Evolutionary conservation across 2,888 invertebrate species (phyloP).

Genomic region (Sussaba pulchella): DNA sequence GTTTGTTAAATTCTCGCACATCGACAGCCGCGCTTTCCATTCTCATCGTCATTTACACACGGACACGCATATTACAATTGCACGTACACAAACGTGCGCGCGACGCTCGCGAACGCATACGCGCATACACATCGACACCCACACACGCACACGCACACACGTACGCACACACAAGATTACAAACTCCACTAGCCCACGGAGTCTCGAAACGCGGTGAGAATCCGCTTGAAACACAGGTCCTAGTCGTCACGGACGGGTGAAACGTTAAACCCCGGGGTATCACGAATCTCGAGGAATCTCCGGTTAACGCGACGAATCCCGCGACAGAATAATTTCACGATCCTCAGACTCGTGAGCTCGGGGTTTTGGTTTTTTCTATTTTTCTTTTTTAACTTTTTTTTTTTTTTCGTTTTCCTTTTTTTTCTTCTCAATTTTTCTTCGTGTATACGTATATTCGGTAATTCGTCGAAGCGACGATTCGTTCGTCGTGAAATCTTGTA

Average conservation of each 20-base stretch:
- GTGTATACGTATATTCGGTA: conserved; percentile 78
- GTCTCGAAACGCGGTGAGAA: conserved; percentile 58
- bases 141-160: conserved; percentile 47
- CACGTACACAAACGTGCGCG: conserved; percentile 54
- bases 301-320: conserved; percentile 15
- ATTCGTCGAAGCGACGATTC: conserved; percentile 58
- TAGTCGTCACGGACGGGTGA: conserved; percentile 69
- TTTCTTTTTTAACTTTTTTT: conserved; percentile 25
- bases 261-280: conserved; percentile 41
- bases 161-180: conserved; percentile 41
- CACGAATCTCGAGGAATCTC: conserved; percentile 23
- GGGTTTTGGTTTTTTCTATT: conserved; percentile 30
- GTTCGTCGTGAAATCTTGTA: conserved; percentile 44
- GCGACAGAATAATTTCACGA: background rate
- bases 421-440: conserved; percentile 12
- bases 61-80: conserved; percentile 61
- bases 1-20: conserved; percentile 22
- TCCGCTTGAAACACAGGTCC: conserved; percentile 44
- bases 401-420: conserved; percentile 24
- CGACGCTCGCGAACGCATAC: conserved; percentile 44
- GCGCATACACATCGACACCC: conserved; percentile 37
- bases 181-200: conserved; percentile 61
- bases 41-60: conserved; percentile 48
- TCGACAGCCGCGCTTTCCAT: conserved; percentile 1
- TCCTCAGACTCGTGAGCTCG: conserved; percentile 14